Conservation (phyloP, 1,140 invertebrate species). For the Pogonomyrmex barbatus region DNA sequence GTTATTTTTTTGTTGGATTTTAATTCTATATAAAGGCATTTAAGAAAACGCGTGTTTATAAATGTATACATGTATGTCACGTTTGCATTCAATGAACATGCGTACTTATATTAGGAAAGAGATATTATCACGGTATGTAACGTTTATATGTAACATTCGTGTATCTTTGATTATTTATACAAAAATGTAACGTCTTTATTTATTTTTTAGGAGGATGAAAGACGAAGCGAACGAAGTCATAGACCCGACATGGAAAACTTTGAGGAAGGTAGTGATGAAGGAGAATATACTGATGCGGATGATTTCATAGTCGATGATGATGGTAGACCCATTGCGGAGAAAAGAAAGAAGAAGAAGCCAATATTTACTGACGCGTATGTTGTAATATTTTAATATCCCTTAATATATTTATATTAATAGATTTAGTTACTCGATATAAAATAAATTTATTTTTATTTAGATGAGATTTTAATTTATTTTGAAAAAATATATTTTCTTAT, state of each 20-base stretch:
- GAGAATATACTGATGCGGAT: constrained; percentile 95
- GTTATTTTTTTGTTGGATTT: background rate
- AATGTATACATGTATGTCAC: constrained; percentile 49
- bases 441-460: background rate
- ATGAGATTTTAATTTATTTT: background rate
- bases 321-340: constrained; percentile 95
- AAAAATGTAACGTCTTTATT: background rate
- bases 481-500: constrained; percentile 53
- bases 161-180: constrained; percentile 9
- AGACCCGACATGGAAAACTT: constrained; percentile 89
- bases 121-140: constrained; percentile 77
- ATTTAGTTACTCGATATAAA: background rate
- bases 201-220: constrained; percentile 91
- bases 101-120: constrained; percentile 77
- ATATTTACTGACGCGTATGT: constrained; percentile 96
- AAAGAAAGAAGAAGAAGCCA: constrained; percentile 94
- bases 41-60: constrained; percentile 3
- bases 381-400: background rate
- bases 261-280: constrained; percentile 92
- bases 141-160: background rate
- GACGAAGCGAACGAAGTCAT: constrained; percentile 89
- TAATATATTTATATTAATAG: background rate
- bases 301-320: constrained; percentile 99
- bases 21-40: background rate
- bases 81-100: constrained; percentile 48